phyloP scores from a whole-genome alignment of 2,888 invertebrate species.

The Stenodera caucasica region DNA sequence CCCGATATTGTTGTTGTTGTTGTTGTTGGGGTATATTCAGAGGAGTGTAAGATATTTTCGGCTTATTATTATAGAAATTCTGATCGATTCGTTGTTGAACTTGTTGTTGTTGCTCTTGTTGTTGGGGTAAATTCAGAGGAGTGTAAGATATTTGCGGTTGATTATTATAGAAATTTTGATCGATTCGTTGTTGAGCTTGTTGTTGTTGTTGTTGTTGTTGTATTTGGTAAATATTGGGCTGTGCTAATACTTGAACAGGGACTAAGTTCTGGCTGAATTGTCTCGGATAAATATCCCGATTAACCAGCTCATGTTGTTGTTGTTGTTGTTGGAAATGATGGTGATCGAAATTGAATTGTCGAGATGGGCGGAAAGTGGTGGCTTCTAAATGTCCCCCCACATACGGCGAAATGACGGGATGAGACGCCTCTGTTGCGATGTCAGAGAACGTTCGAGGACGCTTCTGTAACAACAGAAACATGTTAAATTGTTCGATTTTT shows the following conservation, averaged over 20 bases:
- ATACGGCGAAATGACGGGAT: constrained; percentile 44
- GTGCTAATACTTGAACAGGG: constrained; percentile 37
- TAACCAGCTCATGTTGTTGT: constrained; percentile 33
- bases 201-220: constrained; percentile 19
- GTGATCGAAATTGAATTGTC: constrained; percentile 31
- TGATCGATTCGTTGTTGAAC: no score
- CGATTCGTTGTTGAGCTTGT: constrained; percentile 22
- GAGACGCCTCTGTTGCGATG: constrained; percentile 40
- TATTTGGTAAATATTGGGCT: constrained; percentile 19
- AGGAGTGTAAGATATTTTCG: no score
- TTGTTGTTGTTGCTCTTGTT: constrained; percentile 38
- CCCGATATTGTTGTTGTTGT: constrained; percentile 38
- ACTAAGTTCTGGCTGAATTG: constrained; percentile 33
- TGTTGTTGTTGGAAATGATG: constrained; percentile 22
- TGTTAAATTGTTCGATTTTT: constrained; percentile 9
- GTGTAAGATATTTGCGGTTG: constrained; percentile 41
- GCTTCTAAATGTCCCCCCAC: constrained; percentile 53
- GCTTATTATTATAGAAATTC: no score
- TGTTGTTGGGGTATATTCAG: no score
- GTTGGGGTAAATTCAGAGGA: constrained; percentile 39
- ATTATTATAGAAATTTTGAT: constrained; percentile 20
- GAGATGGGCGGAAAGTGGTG: constrained; percentile 54
- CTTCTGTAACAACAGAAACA: constrained; percentile 52
- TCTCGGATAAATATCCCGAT: constrained; percentile 38
- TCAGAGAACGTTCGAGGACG: constrained; percentile 46